Percentiles rank a stretch among this genome's conserved stretches.
Conservation (phyloP, 53 echinoderm and acorn worm genomes). For the Crossaster papposus region DNA sequence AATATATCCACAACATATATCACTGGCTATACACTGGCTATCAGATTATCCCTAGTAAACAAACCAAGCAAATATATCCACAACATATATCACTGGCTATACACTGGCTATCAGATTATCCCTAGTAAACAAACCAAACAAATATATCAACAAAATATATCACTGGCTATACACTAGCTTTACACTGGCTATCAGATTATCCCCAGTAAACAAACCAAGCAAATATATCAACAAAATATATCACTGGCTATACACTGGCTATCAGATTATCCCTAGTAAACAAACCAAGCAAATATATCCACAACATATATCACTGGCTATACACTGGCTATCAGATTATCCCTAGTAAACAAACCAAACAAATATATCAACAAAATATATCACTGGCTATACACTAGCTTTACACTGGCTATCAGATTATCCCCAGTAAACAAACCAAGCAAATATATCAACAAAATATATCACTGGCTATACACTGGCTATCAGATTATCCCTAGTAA, state of each 20-base stretch:
- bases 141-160: no score
- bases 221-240: no score
- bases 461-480: slow-evolving; percentile 78
- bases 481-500: slow-evolving; percentile 89
- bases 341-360: slow-evolving; percentile 58
- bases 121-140: slow-evolving; percentile 47
- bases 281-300: neutral
- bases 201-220: slow-evolving; percentile 56
- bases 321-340: slow-evolving; percentile 92
- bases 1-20: no score
- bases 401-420: slow-evolving; percentile 93
- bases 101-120: slow-evolving; percentile 95
- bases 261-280: slow-evolving; percentile 86
- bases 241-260: slow-evolving; percentile 81
- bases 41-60: slow-evolving; percentile 81
- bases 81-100: neutral
- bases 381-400: no score
- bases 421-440: slow-evolving; percentile 64
- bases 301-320: neutral
- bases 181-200: slow-evolving; percentile 94
- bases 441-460: no score
- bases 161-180: no score
- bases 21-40: slow-evolving; percentile 88
- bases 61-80: neutral
- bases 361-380: no score